A percentile compares a stretch with the other conserved stretches of the same genome.
Evolutionary conservation across 2,113 vertebrate genomes (phyloP).

Genomic region (Diadophis punctatus): DNA sequence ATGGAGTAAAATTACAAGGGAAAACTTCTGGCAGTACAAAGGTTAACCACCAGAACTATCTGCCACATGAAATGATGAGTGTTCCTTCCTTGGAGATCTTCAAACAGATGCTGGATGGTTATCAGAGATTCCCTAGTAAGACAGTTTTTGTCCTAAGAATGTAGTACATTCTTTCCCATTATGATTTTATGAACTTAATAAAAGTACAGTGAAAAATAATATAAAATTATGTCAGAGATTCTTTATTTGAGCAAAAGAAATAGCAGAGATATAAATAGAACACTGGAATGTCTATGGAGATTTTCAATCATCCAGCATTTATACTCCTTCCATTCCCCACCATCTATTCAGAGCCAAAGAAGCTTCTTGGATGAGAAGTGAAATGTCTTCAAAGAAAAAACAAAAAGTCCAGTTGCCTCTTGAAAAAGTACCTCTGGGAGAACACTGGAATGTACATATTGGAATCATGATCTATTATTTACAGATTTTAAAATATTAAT

Average conservation of each 20-base stretch:
- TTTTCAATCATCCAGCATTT: too few species aligned
- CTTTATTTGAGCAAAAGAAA: background rate
- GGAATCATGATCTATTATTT: background rate
- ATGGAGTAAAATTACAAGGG: background rate
- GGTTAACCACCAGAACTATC: background rate
- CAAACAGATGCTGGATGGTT: background rate
- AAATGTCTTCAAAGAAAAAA: too few species aligned
- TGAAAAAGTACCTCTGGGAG: too few species aligned
- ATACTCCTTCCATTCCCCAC: too few species aligned
- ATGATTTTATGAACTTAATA: background rate
- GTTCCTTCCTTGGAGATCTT: background rate
- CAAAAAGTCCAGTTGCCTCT: too few species aligned
- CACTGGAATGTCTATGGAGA: background rate
- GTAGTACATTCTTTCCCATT: background rate
- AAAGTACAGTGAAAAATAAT: background rate
- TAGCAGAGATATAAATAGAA: background rate
- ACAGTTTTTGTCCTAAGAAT: background rate
- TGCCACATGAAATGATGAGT: background rate
- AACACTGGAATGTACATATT: background rate
- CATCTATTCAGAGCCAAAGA: too few species aligned
- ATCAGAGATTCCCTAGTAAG: background rate
- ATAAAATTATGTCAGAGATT: background rate
- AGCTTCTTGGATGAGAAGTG: too few species aligned
- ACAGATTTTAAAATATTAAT: background rate
- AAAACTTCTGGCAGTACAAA: background rate